Evolutionary conservation across 30 jellyfish, hydroid and myxozoan genomes (phyloP).

Genomic region (Euphysa ruthae): DNA sequence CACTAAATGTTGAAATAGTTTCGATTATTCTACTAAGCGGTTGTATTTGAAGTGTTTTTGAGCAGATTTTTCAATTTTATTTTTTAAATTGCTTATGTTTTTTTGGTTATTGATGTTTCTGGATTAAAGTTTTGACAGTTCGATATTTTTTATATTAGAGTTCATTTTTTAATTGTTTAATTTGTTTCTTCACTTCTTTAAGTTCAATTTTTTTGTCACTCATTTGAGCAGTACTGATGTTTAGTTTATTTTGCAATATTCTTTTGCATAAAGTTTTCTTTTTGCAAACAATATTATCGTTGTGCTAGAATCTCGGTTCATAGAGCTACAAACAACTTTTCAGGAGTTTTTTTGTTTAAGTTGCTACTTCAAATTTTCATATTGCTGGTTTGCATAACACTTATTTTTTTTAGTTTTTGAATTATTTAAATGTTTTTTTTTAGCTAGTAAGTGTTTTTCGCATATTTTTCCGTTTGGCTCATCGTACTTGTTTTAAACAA

Average conservation of each 20-base stretch:
- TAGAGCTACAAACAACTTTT: not conserved
- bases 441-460: not conserved
- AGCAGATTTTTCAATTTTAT: not conserved
- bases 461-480: not conserved
- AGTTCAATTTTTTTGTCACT: not conserved
- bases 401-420: not conserved
- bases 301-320: not conserved
- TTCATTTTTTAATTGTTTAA: not conserved
- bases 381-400: not conserved
- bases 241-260: not conserved
- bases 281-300: not conserved
- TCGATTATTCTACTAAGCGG: not conserved
- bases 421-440: not conserved
- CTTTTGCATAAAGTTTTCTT: not conserved
- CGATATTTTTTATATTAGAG: slow-evolving; percentile 1
- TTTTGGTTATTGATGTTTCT: not conserved
- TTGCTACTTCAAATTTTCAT: not conserved
- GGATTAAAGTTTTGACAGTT: slow-evolving; percentile 4
- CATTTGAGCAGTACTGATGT: not conserved
- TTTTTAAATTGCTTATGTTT: not conserved
- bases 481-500: slow-evolving; percentile 15
- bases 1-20: slow-evolving; percentile 1
- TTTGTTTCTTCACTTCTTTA: too few relatives aligned
- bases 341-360: not conserved
- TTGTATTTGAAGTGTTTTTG: not conserved